Evolutionary conservation across 2,797 vertebrate species (phyloP).

Genomic region (Decapterus maruadsi): DNA sequence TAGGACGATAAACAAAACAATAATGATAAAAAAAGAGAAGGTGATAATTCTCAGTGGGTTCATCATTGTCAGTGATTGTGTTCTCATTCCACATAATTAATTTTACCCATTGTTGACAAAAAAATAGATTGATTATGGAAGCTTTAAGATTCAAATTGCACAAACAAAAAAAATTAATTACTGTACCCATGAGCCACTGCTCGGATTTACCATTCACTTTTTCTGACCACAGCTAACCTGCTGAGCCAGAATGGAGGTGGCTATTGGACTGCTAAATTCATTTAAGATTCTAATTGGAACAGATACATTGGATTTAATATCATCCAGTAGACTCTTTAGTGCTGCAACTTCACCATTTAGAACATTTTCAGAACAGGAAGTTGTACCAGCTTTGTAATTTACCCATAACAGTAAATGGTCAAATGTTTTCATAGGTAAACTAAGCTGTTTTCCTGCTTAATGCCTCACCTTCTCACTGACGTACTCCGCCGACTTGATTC

Average conservation of each 20-base stretch:
- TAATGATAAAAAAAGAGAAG: neutral
- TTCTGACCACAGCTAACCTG: neutral
- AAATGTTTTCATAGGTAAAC: neutral
- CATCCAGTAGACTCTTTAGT: neutral
- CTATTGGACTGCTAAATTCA: neutral
- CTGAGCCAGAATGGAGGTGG: neutral
- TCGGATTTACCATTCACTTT: neutral
- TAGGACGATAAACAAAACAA: neutral
- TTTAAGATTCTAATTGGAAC: neutral
- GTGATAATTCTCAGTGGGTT: neutral
- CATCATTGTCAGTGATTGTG: too few relatives aligned
- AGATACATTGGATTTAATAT: neutral
- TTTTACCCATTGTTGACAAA: neutral
- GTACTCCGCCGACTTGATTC: conserved; percentile 91
- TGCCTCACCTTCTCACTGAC: conserved; percentile 88
- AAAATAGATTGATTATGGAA: neutral
- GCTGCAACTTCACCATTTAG: neutral
- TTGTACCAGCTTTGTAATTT: neutral
- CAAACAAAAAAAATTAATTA: neutral
- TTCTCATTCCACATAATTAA: neutral
- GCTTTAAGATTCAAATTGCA: neutral
- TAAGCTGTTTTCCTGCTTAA: neutral
- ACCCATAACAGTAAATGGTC: too few relatives aligned
- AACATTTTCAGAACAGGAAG: neutral
- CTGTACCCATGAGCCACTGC: neutral